These are phyloP conservation scores for Stomatorhinus walkeri DNA, from an alignment of 2,797 vertebrate genomes.

Conservation along the genomic window DNA sequence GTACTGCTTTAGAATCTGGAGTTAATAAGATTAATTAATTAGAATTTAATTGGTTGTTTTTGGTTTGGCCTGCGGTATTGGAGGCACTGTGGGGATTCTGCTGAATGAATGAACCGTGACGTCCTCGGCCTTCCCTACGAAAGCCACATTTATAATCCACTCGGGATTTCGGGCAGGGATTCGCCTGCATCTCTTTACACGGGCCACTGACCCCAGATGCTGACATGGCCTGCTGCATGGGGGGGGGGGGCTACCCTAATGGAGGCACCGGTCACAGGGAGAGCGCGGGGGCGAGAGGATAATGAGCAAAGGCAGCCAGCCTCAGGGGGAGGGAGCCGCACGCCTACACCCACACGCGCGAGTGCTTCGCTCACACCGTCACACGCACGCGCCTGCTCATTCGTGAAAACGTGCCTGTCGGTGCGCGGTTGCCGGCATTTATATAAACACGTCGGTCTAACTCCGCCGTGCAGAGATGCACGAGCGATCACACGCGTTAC, in stretches of 20 bases:
- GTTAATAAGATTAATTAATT: neutral
- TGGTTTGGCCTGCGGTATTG: neutral
- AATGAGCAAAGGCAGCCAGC: constrained; percentile 52
- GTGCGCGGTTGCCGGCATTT: neutral
- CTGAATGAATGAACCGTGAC: neutral
- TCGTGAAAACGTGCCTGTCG: constrained; percentile 24
- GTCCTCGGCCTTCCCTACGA: neutral
- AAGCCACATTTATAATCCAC: neutral
- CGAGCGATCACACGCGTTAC: constrained; percentile 34
- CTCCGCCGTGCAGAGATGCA: constrained; percentile 36
- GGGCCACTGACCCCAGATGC: neutral
- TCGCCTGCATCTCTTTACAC: neutral
- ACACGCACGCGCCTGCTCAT: neutral
- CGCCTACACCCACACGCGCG: constrained; percentile 10
- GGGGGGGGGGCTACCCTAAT: neutral
- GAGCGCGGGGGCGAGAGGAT: constrained; percentile 31
- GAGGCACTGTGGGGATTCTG: neutral
- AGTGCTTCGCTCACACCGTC: neutral
- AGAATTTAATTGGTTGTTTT: neutral
- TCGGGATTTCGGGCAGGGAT: neutral
- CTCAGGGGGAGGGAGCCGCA: constrained; percentile 23
- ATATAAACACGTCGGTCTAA: neutral
- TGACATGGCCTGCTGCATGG: neutral
- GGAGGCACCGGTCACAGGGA: neutral
- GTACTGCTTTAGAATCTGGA: neutral